Evolutionary conservation across 2,113 vertebrate genomes (phyloP).

Genomic region (Varanus salvator): DNA sequence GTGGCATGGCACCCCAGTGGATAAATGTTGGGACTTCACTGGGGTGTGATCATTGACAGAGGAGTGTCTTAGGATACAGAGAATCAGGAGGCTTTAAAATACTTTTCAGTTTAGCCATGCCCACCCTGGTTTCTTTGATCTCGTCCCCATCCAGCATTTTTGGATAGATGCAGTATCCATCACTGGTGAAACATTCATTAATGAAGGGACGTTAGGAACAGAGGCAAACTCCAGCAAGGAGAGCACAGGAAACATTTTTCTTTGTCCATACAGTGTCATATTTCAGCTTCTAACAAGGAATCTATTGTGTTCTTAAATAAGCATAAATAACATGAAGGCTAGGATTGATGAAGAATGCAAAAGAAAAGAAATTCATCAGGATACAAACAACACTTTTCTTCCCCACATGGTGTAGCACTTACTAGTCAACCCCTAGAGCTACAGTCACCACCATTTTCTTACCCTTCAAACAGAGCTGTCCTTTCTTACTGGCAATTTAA

Average conservation of each 20-base stretch:
- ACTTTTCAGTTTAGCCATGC: background rate
- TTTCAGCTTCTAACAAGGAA: conserved; percentile 72
- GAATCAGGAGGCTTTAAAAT: background rate
- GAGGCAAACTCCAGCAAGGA: conserved; percentile 32
- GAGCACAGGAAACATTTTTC: conserved; percentile 52
- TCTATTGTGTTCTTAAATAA: conserved; percentile 79
- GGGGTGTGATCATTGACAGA: background rate
- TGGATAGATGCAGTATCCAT: background rate
- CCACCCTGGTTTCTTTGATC: background rate
- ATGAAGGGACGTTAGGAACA: conserved; percentile 35
- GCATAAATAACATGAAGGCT: conserved; percentile 83
- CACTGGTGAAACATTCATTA: background rate
- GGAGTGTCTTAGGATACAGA: background rate
- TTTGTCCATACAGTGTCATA: conserved; percentile 46
- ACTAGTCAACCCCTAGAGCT: conserved; percentile 66
- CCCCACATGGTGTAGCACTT: conserved; percentile 69
- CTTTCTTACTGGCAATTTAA: conserved; percentile 87
- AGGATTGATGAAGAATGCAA: conserved; percentile 73
- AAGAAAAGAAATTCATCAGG: conserved; percentile 73
- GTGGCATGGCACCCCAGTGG: background rate
- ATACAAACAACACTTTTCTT: conserved; percentile 62
- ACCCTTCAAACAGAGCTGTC: conserved; percentile 75
- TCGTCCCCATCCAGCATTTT: background rate
- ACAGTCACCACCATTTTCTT: conserved; percentile 66
- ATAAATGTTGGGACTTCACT: background rate